Base-by-base conservation (phyloP, 2,888 invertebrate species). In the Peribatodes rhomboidaria region DNA sequence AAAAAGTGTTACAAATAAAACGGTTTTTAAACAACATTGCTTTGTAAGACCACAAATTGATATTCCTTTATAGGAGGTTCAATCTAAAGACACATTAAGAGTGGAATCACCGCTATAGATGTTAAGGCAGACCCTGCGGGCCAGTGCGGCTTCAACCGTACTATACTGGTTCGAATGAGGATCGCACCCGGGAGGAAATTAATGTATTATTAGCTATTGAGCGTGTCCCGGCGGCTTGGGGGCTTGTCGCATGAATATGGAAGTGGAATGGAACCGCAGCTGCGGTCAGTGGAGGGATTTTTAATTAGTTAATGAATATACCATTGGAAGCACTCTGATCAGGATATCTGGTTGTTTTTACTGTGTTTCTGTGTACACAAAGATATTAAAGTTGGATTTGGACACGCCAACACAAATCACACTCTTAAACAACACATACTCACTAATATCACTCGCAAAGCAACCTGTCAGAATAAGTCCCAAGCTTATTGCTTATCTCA, bases 131-230 rank as follows among this genome's bases (percentile, higher is more conserved):
- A 18, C 35, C 46, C 42, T 10, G 20, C 20, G 52, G 35, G 22
- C 11, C 16, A 3, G 37, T 27, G 13, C 18, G 18, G 42, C 52
- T 39, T n/a, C 54, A 33, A 39, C 27, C 13, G 62, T 44, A 50
- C 49, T 56, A 33, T 37, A 49, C 49, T 11, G 7, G 18, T 33
- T 33, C 37, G 22, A 53, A 66, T 65, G 67, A 65, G 47, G 60
- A 59, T 55, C 57, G 62, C 59, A 46, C 55, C 46, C 41, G 55
- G 42, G 68, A 69, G 53, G 54, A 52, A 56, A 68, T 67, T 63
- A 64, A 67, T 63, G 59, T 65, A 61, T 65, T 52, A 61, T 60
- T 60, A 58, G 52, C 31, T 61, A 65, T 57, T 57, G 55, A 50
- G 42, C 55, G 55, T 39, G 53, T 33, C 41, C 37, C 56, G 16